Conservation (phyloP, 2,888 invertebrate genomes). For the Leuctra nigra region DNA sequence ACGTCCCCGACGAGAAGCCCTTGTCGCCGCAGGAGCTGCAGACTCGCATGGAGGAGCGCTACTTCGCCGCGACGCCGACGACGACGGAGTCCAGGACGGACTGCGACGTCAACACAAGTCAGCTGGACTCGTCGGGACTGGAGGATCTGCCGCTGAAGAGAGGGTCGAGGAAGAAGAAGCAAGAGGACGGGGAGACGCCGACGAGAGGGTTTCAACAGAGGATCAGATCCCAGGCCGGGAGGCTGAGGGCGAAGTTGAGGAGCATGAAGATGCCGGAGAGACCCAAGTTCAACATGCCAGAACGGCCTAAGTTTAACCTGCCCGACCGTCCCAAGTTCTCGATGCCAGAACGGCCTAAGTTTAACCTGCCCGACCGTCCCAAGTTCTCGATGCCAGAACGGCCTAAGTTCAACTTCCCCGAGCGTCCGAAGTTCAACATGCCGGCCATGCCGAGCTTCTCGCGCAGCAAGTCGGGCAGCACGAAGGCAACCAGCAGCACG, state of each 20-base stretch:
- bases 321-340: slow-evolving; percentile 53
- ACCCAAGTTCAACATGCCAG: slow-evolving; percentile 44
- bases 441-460: slow-evolving; percentile 36
- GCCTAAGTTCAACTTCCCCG: slow-evolving; percentile 56
- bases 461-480: not conserved
- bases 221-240: slow-evolving; percentile 62
- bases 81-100: slow-evolving; percentile 54
- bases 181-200: slow-evolving; percentile 38
- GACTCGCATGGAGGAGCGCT: slow-evolving; percentile 38
- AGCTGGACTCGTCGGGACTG: slow-evolving; percentile 44
- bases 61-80: slow-evolving; percentile 40
- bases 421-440: slow-evolving; percentile 47
- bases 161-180: slow-evolving; percentile 40
- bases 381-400: slow-evolving; percentile 51
- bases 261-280: slow-evolving; percentile 54
- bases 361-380: slow-evolving; percentile 46
- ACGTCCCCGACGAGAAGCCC: slow-evolving; percentile 36
- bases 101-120: slow-evolving; percentile 56
- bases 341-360: slow-evolving; percentile 56
- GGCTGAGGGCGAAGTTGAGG: slow-evolving; percentile 60
- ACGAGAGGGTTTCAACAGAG: slow-evolving; percentile 50
- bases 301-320: slow-evolving; percentile 44
- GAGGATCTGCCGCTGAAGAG: slow-evolving; percentile 56
- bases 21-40: slow-evolving; percentile 49
- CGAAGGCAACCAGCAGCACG: slow-evolving; percentile 23